Evolutionary conservation across 2,113 vertebrate species (phyloP).

Genomic region (Naja naja): DNA sequence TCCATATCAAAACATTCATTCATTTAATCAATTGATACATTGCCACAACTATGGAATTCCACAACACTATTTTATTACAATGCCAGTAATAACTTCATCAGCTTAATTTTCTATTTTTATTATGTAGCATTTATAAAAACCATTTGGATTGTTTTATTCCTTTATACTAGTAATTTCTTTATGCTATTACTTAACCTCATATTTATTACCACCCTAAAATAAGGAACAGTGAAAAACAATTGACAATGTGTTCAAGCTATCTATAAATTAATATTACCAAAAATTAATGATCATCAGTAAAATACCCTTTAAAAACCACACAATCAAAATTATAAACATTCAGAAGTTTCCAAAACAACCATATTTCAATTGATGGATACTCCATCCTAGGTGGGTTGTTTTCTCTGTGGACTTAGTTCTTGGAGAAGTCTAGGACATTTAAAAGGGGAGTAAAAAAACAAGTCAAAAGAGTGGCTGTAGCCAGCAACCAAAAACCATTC

Average conservation of each 20-base stretch:
- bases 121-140: neutral
- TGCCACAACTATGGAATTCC: neutral
- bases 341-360: neutral
- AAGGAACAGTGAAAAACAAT: neutral
- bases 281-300: neutral
- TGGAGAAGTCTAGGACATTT: neutral
- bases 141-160: neutral
- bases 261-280: neutral
- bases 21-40: neutral
- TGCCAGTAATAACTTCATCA: neutral
- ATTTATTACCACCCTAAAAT: neutral
- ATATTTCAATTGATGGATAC: neutral
- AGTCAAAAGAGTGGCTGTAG: neutral
- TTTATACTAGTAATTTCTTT: neutral
- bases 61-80: neutral
- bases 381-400: neutral
- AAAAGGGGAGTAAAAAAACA: neutral
- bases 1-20: neutral
- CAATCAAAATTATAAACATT: neutral
- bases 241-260: neutral
- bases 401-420: neutral
- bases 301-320: neutral
- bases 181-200: neutral
- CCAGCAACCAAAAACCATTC: neutral
- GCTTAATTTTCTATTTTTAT: neutral